Evolutionary conservation across 2,113 vertebrate genomes (phyloP), one percentile per base, ranked within the genome.

Genomic region (Actinemys pallida): DNA sequence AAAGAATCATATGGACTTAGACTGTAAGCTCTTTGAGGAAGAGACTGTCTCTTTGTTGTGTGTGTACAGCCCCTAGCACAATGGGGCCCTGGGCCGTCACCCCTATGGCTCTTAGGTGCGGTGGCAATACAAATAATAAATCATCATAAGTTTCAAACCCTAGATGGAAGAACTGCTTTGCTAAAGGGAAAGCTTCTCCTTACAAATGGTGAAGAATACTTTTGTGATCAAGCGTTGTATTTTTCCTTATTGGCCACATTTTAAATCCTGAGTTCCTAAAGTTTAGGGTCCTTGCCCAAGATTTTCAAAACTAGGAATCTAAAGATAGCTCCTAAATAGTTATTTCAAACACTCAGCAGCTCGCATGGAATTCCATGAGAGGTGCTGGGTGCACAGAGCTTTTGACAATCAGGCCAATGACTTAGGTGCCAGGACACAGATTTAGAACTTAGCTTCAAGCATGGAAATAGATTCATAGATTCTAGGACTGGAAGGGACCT

Each of bases 291-390:
- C 86, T 89, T 25, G 9, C 42, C 35, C 2, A 10, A 82, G 54
- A 50, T 84, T 93, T 90, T 59, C 42, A 56, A 52, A 42, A 16
- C 6, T 22, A 29, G 50, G 72, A 85, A 78, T 89, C 13, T 84
- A 72, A 72, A 20, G 31, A 39, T 22, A 72, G 65, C n/a, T 72
- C 65, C 14, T 88, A 22, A 59, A 42, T 62, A 65, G 8, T 39
- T 84, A 8, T 95, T 96, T 81, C 81, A 89, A 49, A 16, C 2
- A 88, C 35, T n/a, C 65, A n/a, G 19, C 79, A 92, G 87, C 54
- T 81, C 4, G 1, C n/a, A 1, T 0, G 84, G 39, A 81, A 85
- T 54, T 82, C 0, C 57, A 59, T 3, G 57, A 14, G 57, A 59
- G 57, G 12, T 29, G 0, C 17, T 53, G 50, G 84, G 16, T 72